A percentile compares a stretch with the other conserved stretches of the same genome.
Conservation (phyloP, 2,888 invertebrate genomes). For the Camponotus fellah region DNA sequence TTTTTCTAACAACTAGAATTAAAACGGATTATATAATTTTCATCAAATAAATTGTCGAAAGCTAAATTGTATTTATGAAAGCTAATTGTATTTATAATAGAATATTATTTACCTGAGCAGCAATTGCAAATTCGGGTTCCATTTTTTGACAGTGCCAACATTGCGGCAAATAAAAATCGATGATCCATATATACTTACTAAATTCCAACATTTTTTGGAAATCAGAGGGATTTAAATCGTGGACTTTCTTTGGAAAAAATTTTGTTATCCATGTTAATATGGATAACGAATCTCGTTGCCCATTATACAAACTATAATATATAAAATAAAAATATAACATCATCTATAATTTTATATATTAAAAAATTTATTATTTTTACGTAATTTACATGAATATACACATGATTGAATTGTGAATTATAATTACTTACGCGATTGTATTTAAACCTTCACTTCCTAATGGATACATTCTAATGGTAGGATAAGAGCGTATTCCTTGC, state of each 20-base stretch:
- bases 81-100: neutral
- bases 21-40: constrained; percentile 34
- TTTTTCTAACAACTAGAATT: constrained; percentile 75
- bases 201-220: constrained; percentile 86
- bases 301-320: constrained; percentile 87
- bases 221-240: constrained; percentile 85
- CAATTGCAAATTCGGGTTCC: constrained; percentile 90
- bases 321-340: constrained; percentile 8
- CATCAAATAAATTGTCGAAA: neutral
- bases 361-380: neutral
- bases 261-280: constrained; percentile 89
- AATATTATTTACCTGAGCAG: constrained; percentile 87
- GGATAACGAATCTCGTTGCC: constrained; percentile 89
- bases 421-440: constrained; percentile 86
- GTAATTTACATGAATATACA: neutral
- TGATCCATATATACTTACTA: constrained; percentile 87
- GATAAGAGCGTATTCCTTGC: constrained; percentile 89
- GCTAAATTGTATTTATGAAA: no score
- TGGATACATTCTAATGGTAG: constrained; percentile 90
- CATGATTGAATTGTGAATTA: neutral
- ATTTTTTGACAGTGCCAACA: constrained; percentile 89
- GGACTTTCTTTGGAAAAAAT: constrained; percentile 88
- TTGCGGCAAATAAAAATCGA: constrained; percentile 91
- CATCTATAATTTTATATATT: neutral
- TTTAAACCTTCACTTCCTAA: constrained; percentile 86